Conservation (phyloP, 2,888 invertebrate genomes). For the Carcina quercana region DNA sequence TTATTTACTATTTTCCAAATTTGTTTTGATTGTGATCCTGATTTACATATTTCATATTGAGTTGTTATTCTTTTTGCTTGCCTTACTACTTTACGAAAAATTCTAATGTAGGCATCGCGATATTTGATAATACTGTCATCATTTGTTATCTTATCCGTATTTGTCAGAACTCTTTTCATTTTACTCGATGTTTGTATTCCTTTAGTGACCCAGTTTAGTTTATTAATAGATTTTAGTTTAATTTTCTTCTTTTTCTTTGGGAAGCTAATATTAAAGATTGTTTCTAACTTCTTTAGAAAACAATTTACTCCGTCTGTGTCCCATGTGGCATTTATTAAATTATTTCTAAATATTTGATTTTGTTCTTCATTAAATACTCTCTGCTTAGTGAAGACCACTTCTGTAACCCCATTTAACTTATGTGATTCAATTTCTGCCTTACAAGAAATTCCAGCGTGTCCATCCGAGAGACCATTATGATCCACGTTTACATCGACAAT, state of each 20-base stretch:
- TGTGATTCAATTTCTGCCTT: not conserved
- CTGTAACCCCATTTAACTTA: not conserved
- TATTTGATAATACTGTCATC: not conserved
- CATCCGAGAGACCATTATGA: slow-evolving; percentile 1
- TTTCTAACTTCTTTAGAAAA: not conserved
- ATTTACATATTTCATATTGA: not conserved
- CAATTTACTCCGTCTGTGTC: not conserved
- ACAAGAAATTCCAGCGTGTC: not conserved
- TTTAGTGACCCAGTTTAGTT: not conserved
- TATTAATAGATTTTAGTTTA: not conserved
- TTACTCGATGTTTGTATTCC: not conserved
- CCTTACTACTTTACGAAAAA: not conserved
- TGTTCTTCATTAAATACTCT: not conserved
- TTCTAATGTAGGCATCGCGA: not conserved
- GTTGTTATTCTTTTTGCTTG: not conserved
- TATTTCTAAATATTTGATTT: not conserved
- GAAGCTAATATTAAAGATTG: not conserved
- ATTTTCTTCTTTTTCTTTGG: not conserved
- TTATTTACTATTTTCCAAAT: slow-evolving; percentile 1
- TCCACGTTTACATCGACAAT: not conserved
- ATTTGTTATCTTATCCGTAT: not conserved
- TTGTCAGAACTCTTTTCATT: not conserved
- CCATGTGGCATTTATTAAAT: not conserved
- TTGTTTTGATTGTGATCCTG: not conserved
- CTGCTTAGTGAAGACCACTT: not conserved